A percentile compares a stretch with the other conserved stretches of the same genome.
These are phyloP conservation scores for Sciurus niger DNA, from an alignment of 2,113 vertebrate species.

Conservation along the genomic window DNA sequence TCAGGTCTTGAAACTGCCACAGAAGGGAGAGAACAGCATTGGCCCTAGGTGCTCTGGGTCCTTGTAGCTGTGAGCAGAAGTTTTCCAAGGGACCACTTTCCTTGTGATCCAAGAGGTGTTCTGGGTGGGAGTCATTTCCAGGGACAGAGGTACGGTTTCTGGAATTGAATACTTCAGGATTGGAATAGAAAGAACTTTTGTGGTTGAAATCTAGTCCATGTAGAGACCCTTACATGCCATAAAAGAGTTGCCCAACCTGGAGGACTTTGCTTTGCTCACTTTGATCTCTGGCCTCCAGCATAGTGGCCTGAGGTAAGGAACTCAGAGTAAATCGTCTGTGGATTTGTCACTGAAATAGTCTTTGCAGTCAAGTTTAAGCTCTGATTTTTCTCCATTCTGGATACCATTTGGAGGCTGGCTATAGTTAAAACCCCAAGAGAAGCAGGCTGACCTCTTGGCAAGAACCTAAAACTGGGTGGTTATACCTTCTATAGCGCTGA, in stretches of 20 bases:
- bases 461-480: not conserved
- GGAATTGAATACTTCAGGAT: not conserved
- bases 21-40: no score
- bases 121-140: not conserved
- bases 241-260: not conserved
- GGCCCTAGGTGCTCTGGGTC: not conserved
- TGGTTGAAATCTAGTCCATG: not conserved
- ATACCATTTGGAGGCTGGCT: not conserved
- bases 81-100: not conserved
- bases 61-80: not conserved
- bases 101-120: rapidly evolving
- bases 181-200: not conserved
- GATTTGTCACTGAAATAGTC: not conserved
- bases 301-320: not conserved
- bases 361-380: not conserved
- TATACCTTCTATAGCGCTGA: not conserved
- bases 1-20: not conserved
- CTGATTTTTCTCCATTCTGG: not conserved
- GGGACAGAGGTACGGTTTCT: not conserved
- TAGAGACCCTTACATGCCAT: not conserved
- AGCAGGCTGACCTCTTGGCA: not conserved
- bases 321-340: not conserved
- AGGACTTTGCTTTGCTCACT: not conserved
- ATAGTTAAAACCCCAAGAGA: not conserved
- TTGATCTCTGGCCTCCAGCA: not conserved